phyloP scores from a whole-genome alignment of 1,140 invertebrate species.

The Antheraea mylitta region DNA sequence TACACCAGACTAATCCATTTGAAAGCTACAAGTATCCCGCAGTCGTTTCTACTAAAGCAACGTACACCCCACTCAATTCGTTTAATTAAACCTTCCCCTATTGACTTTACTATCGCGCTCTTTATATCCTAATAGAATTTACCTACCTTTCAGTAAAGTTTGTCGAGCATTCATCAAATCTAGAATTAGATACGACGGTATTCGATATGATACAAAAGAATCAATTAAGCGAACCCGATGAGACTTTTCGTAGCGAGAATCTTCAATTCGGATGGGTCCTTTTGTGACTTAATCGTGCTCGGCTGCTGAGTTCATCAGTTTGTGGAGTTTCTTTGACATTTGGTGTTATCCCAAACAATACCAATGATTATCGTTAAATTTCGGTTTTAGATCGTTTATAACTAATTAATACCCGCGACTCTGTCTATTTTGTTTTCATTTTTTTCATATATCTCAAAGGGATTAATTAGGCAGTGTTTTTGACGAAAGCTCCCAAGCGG shows the following conservation, averaged over 20 bases:
- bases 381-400: neutral
- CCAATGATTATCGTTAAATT: neutral
- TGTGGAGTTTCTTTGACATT: neutral
- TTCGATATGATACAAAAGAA: neutral
- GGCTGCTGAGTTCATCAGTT: neutral
- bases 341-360: neutral
- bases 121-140: conserved; percentile 13
- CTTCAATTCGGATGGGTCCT: neutral
- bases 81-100: conserved; percentile 65
- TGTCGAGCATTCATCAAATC: conserved; percentile 1
- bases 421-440: too few relatives aligned
- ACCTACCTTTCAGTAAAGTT: conserved; percentile 8
- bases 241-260: neutral
- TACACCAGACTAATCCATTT: conserved; percentile 64
- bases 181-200: neutral
- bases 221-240: neutral
- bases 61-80: conserved; percentile 38
- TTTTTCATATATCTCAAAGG: too few relatives aligned
- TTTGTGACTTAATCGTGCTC: conserved; percentile 1
- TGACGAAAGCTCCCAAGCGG: too few relatives aligned
- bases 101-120: conserved; percentile 15
- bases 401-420: too few relatives aligned
- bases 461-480: too few relatives aligned
- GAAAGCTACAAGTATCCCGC: conserved; percentile 27
- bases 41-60: conserved; percentile 19